A percentile compares a stretch with the other conserved stretches of the same genome.
phyloP scores from a whole-genome alignment of 2,797 vertebrate species.

The Etheostoma nigrum region DNA sequence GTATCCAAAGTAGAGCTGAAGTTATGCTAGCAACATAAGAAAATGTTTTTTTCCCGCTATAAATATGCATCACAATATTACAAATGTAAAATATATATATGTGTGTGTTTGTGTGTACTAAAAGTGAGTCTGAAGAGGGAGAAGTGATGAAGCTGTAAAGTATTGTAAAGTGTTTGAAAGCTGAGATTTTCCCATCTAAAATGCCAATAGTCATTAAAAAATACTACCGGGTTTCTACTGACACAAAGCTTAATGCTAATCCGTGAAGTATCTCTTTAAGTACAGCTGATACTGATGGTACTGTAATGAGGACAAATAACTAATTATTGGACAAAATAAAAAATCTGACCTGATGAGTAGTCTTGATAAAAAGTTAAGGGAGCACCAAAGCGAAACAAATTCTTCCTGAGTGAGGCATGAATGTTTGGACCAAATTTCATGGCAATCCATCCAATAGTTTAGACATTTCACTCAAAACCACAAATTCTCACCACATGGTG shows the following conservation, averaged over 20 bases:
- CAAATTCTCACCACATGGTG: too few relatives aligned
- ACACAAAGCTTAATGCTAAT: too few relatives aligned
- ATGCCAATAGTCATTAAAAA: too few relatives aligned
- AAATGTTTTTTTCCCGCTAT: not conserved
- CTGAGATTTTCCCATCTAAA: conserved; percentile 3
- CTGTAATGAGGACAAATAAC: not conserved
- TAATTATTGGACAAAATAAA: not conserved
- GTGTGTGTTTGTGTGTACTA: not conserved
- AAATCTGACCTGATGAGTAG: not conserved
- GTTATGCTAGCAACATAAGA: not conserved
- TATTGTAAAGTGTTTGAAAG: not conserved
- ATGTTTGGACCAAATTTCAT: not conserved
- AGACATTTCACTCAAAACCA: not conserved
- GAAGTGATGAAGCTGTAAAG: conserved; percentile 2
- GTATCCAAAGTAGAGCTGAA: not conserved
- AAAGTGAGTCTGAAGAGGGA: conserved; percentile 23
- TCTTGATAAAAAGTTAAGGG: not conserved
- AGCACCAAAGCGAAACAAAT: not conserved
- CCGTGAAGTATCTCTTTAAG: not conserved
- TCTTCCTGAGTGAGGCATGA: not conserved
- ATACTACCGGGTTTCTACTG: too few relatives aligned
- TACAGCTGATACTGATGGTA: not conserved
- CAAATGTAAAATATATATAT: not conserved
- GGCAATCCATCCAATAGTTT: not conserved
- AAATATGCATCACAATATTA: not conserved